Base-by-base conservation (phyloP, 2,113 vertebrate genomes). In the Sander vitreus region DNA sequence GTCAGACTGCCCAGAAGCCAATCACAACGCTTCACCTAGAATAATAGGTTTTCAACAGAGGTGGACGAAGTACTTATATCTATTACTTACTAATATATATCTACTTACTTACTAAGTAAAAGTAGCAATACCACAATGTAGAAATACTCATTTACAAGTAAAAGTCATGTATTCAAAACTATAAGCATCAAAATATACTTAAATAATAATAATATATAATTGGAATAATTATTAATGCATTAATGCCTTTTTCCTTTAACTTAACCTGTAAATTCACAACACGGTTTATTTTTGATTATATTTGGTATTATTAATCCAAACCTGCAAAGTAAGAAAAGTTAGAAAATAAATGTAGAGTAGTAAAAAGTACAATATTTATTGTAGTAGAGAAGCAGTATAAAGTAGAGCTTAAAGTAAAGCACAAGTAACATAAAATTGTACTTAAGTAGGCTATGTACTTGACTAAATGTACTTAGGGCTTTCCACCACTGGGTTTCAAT, bases 1-100 rank as follows among this genome's bases (percentile, higher is more conserved):
- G 92, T 86, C 86, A 90, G 0, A 2, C 0, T 0, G 0, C 9
- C 1, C 3, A 1, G 0, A 2, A 80, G 54, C 90, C 89, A 92
- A 93, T 93, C 86, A 89, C 19, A 53, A 0, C 39, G 66, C 78
- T 1, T 0, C n/a, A 4, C 0, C 1, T 15, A 0, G 85, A 77
- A 85, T 73, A 76, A 50, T 73, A 59, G 39, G 39, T 64, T 14
- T 23, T 64, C 18, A n/a, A 15, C 3, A 65, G 63, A 16, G n/a
- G 13, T 25, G n/a, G 43, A 25, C 13, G n/a, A 50, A 50, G 25
- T 21, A 12, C 23, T 50, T 4, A 25, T 8, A 39, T 2, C 39
- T 39, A 60, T 18, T 9, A 7, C 7, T n/a, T n/a, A n/a, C n/a
- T n/a, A n/a, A n/a, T n/a, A n/a, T n/a, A n/a, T n/a, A n/a, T n/a